Evolutionary conservation across 2,113 vertebrate genomes (phyloP), one percentile per base, ranked within the genome.

Genomic region (Dipodomys stephensi): DNA sequence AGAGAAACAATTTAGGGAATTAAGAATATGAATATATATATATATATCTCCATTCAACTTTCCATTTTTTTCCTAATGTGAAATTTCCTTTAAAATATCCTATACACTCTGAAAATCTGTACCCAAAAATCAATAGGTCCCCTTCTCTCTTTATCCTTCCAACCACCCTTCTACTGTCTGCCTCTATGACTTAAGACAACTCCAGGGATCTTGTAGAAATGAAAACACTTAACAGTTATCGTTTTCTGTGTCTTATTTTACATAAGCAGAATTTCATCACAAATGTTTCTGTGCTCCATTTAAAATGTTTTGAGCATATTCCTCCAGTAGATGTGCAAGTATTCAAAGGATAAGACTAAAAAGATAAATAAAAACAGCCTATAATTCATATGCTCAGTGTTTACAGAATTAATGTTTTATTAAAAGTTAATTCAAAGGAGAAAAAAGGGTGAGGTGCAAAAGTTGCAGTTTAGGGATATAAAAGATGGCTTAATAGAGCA

Each of bases 361-460:
- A 65, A 19, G 25, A 23, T 20, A 65, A 27, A 27, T 7, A 67
- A 77, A 85, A 74, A 82, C 7, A 82, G 23, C 12, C 80, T 83
- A 44, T 20, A 83, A 89, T 79, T 92, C 64, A 30, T 46, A 81
- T 12, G 57, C 6, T 89, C n/a, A 30, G 57, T 6, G 23, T 89
- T 89, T 28, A 83, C 22, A 68, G 27, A 85, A 73, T 53, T 32
- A 80, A 91, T 76, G 49, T 39, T 64, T 83, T 89, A 79, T 79
- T 88, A 46, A 91, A 88, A 94, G 32, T 67, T 71, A 93, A 95
- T 30, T 83, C 69, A 78, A 49, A 74, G 12, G 9, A 85, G 35
- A 84, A 79, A 74, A 72, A 68, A 4, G 12, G 20, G 30, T 22
- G 10, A n/a, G 32, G 12, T 88, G 1, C 79, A 80, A 74, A 87